Evolutionary conservation across 2,888 invertebrate genomes (phyloP), one percentile per base, ranked within the genome.

Genomic region (Perizoma affinitatum): DNA sequence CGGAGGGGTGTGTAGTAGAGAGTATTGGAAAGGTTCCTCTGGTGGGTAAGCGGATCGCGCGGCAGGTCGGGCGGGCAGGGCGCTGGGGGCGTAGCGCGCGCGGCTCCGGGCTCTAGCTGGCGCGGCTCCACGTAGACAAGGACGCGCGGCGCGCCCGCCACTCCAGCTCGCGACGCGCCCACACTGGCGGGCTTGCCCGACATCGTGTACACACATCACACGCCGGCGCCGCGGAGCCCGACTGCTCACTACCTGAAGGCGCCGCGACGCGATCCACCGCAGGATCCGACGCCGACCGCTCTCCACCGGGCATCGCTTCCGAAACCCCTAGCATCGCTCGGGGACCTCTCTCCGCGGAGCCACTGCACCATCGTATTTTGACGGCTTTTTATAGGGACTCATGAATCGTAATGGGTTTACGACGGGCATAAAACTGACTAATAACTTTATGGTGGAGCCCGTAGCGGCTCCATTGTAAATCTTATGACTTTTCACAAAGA

Each of bases 111-210:
- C 84, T 89, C 90, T 88, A 90, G 87, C 88, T 87, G 88, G 87
- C 89, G 87, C 86, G 87, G 83, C 84, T 90, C 90, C 88, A 92
- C 91, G 90, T 92, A 92, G 78, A 92, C 84, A 87, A 92, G 87
- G 84, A 92, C 86, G 87, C 92, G 91, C 86, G 90, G 87, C 83
- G 86, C 85, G 77, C 83, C 87, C 83, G 88, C 85, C 83, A 84
- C 87, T 82, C 87, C 88, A 87, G 88, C 87, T 87, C 92, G 88
- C 86, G 89, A 83, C 87, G 93, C 88, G 92, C 86, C 93, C 90
- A 94, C 93, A 88, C 95, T 94, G 93, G 95, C 95, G 95, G 95
- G 94, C 95, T 95, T 95, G 93, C 94, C 94, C 92, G 95, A 95
- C 95, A 95, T 95, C 93, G 93, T 95, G 93, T 93, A 93, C 93